Evolutionary conservation across 1,140 invertebrate genomes (phyloP).

Genomic region (Drosophila sproati): DNA sequence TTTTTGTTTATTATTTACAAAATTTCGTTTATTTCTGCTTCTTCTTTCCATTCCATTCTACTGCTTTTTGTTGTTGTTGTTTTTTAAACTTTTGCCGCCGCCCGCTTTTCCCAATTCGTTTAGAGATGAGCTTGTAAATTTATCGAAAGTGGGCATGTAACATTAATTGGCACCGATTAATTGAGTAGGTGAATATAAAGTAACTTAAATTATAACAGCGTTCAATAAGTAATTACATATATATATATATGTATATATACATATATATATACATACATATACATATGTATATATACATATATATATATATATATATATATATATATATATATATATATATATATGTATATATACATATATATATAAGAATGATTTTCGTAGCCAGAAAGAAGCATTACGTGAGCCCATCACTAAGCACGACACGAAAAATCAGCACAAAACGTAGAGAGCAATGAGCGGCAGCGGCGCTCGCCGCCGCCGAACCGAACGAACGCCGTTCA

Average conservation of each 20-base stretch:
- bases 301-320: background rate
- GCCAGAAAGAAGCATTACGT: background rate
- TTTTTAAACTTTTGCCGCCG: constrained; percentile 17
- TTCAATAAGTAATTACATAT: background rate
- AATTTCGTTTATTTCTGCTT: constrained; percentile 10
- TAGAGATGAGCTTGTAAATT: constrained; percentile 34
- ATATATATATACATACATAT: too few species aligned
- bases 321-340: background rate
- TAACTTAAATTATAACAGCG: too few species aligned
- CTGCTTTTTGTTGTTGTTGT: background rate
- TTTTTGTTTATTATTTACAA: constrained; percentile 57
- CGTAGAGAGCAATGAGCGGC: constrained; percentile 48
- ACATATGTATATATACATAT: background rate
- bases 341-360: background rate
- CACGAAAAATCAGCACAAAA: constrained; percentile 48
- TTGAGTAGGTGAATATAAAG: background rate
- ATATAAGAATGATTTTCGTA: background rate
- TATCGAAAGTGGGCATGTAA: constrained; percentile 17
- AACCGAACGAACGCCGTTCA: constrained; percentile 9
- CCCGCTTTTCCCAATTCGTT: constrained; percentile 5
- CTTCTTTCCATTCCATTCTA: constrained; percentile 11
- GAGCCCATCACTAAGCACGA: constrained; percentile 35
- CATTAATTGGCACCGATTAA: constrained; percentile 5
- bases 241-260: background rate
- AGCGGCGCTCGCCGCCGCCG: constrained; percentile 24